Evolutionary conservation across 2,113 vertebrate genomes (phyloP), one percentile per base, ranked within the genome.

Genomic region (Euleptes europaea): DNA sequence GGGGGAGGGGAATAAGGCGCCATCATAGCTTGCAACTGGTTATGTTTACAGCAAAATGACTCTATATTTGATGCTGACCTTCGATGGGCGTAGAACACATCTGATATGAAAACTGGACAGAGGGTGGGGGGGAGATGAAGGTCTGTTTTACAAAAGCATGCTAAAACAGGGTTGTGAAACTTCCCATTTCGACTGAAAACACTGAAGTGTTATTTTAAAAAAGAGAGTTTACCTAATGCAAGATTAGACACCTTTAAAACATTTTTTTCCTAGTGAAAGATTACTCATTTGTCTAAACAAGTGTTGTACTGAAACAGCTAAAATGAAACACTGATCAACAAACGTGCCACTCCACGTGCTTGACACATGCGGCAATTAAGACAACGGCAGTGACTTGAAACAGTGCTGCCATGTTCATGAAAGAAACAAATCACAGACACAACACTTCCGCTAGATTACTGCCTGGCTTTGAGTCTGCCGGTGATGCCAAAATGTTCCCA

Each of bases 261-360:
- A 49, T 80, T 54, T 12, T 21, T 26, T 93, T 91, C 14, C 82
- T 84, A 35, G 0, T 21, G 38, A 80, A 57, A 90, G 86, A 40
- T 38, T 35, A 63, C 81, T 86, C 38, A 19, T 67, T 67, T 35
- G 28, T 44, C 47, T 85, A 84, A 86, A 82, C 60, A 54, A 65
- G 81, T 14, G 60, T 70, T 90, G 4, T 85, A 89, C 44, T 76
- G 71, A 90, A 90, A 90, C 82, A 78, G 67, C 26, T 26, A 5
- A 69, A 91, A 38, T 78, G 71, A 88, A 90, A 90, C 60, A 19
- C 47, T 86, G 4, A 0, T 85, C 81, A 92, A 70, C 63, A 84
- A 70, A 57, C 65, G 84, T 65, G 91, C 88, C 70, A 75, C 67
- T 72, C n/a, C 35, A 47, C n/a, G n/a, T 21, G 57, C 33, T 26